phyloP scores from a whole-genome alignment of 92 coral and sea anemone genomes.

The Metridium senile region DNA sequence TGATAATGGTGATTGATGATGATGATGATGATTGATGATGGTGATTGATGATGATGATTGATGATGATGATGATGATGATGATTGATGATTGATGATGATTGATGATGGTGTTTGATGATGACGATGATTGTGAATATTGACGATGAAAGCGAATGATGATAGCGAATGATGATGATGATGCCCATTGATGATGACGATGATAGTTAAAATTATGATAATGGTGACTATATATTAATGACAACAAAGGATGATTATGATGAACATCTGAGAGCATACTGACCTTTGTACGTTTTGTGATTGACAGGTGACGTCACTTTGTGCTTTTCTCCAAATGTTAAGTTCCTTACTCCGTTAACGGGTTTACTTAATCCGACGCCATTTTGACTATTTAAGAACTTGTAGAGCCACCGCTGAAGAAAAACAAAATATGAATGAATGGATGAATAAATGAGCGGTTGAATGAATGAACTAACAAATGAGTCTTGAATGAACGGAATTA shows the following conservation, averaged over 20 bases:
- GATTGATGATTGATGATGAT: background rate
- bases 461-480: background rate
- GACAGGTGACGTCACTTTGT: background rate
- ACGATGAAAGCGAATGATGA: background rate
- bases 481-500: no score
- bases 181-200: background rate
- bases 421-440: background rate
- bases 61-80: background rate
- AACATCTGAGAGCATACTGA: background rate
- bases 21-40: no score
- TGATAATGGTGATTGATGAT: no score
- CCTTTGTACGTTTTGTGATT: conserved; percentile 21
- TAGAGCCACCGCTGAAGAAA: conserved; percentile 76
- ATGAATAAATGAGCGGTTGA: background rate
- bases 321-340: conserved; percentile 6
- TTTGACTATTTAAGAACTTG: conserved; percentile 69
- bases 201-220: no score
- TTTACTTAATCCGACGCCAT: conserved; percentile 32
- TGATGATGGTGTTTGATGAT: no score
- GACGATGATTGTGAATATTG: background rate
- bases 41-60: no score
- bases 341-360: conserved; percentile 67
- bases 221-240: no score
- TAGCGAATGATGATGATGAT: background rate
- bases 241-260: background rate